Percentiles rank a stretch among this genome's conserved stretches.
Conservation (phyloP, 1,140 invertebrate species). For the Cataglyphis hispanica region DNA sequence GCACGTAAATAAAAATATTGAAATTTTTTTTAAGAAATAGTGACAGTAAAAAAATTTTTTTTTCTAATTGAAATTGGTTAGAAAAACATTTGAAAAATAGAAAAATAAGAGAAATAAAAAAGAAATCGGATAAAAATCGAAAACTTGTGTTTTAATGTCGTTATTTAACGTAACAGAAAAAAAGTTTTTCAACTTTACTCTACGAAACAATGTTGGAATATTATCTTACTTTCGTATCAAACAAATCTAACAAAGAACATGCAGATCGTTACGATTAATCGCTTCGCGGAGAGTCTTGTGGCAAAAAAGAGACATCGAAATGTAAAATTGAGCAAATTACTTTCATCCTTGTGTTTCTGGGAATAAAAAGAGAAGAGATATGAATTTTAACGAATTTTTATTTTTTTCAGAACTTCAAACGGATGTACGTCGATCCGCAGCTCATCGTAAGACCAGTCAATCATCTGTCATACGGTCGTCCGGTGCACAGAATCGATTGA, state of each 20-base stretch:
- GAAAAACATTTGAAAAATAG: not conserved
- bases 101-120: conserved; percentile 4
- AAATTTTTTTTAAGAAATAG: not conserved
- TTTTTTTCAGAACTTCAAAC: conserved; percentile 76
- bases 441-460: conserved; percentile 91
- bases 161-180: not conserved
- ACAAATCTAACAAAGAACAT: conserved; percentile 1
- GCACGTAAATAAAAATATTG: not conserved
- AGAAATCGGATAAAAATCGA: conserved; percentile 10
- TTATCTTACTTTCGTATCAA: not conserved
- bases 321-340: not conserved
- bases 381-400: conserved; percentile 6
- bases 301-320: not conserved
- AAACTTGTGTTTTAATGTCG: not conserved
- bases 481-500: conserved; percentile 92
- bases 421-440: conserved; percentile 87
- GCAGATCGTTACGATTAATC: conserved; percentile 47
- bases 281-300: not conserved
- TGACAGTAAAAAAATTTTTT: not conserved
- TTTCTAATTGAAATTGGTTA: not conserved
- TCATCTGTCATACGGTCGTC: conserved; percentile 94
- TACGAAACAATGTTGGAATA: not conserved
- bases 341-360: not conserved
- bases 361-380: not conserved
- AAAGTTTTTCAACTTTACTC: not conserved